A percentile compares a stretch with the other conserved stretches of the same genome.
Conservation (phyloP, 2,113 vertebrate species). For the Gallinago paraguaiae region DNA sequence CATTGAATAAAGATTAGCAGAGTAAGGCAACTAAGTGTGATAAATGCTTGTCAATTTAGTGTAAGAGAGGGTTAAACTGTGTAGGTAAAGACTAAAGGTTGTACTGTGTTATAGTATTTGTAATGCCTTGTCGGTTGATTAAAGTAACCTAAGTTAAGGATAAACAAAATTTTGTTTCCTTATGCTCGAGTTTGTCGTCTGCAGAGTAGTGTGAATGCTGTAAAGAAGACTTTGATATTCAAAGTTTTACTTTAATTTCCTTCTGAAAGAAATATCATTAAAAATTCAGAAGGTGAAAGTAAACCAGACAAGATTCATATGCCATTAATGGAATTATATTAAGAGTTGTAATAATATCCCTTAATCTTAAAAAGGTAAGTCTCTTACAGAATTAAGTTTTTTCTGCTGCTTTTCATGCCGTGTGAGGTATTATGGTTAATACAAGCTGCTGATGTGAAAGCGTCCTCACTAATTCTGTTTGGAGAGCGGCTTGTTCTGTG, state of each 20-base stretch:
- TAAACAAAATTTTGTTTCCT: neutral
- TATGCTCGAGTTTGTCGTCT: neutral
- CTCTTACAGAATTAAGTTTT: neutral
- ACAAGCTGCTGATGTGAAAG: neutral
- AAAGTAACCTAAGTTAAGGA: neutral
- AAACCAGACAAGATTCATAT: neutral
- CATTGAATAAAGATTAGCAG: neutral
- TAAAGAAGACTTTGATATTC: neutral
- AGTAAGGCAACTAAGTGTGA: neutral
- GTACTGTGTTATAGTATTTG: neutral
- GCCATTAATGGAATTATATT: neutral
- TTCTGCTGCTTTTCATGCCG: neutral
- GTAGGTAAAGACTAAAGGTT: neutral
- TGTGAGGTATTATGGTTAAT: neutral
- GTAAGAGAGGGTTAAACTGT: neutral
- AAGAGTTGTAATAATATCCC: slow-evolving; percentile 18
- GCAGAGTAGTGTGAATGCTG: neutral
- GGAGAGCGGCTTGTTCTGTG: neutral
- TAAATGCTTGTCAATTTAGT: neutral
- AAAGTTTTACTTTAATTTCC: neutral
- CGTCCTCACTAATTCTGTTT: neutral
- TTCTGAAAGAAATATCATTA: neutral
- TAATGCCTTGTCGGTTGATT: neutral
- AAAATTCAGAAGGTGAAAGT: neutral
- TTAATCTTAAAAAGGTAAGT: slow-evolving; percentile 28